These are phyloP conservation scores for Dascillus cervinus DNA, from an alignment of 2,888 invertebrate genomes.

Conservation along the genomic window DNA sequence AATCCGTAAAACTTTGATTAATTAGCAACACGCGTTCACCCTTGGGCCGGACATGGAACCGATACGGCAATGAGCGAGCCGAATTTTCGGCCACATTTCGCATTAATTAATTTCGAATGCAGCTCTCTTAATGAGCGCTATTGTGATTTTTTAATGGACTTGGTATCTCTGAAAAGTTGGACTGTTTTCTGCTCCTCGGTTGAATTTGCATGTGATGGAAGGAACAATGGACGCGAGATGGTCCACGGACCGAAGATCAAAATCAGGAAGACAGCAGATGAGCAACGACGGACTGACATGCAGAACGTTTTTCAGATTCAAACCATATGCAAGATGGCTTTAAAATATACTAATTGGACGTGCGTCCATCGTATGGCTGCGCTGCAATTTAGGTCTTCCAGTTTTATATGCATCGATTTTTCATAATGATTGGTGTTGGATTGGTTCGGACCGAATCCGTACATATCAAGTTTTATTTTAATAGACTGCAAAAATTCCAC, in stretches of 20 bases:
- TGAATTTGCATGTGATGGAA: conserved; percentile 25
- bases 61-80: conserved; percentile 24
- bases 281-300: conserved; percentile 21
- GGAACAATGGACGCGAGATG: conserved; percentile 23
- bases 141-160: no score
- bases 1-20: conserved; percentile 27
- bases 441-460: no score
- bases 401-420: not conserved
- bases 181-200: no score
- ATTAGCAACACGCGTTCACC: conserved; percentile 24
- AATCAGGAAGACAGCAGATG: conserved; percentile 34
- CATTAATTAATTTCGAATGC: conserved; percentile 12
- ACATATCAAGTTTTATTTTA: no score
- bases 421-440: no score
- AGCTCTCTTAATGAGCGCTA: no score
- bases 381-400: conserved; percentile 15
- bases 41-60: conserved; percentile 23
- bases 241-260: no score
- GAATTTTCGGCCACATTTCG: conserved; percentile 8
- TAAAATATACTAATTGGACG: conserved; percentile 42
- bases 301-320: conserved; percentile 29
- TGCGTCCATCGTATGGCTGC: conserved; percentile 33
- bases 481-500: no score
- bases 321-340: conserved; percentile 36
- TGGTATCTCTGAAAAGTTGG: no score